Evolutionary conservation across 1,140 invertebrate genomes (phyloP).

Genomic region (Oppia nitens): DNA sequence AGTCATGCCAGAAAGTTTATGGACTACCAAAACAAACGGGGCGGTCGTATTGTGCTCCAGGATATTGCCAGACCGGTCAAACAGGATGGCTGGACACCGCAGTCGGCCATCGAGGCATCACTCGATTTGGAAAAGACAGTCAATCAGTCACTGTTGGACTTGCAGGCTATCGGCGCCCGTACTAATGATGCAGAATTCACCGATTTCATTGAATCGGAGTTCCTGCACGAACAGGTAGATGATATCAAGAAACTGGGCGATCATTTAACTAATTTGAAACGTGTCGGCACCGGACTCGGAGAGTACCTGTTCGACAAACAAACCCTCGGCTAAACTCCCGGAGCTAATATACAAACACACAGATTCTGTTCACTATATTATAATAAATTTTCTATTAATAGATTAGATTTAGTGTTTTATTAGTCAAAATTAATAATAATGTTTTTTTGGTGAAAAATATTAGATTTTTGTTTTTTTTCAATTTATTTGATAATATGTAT

Average conservation of each 20-base stretch:
- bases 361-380: no score
- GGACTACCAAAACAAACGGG: no score
- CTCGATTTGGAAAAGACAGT: no score
- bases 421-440: no score
- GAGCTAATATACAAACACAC: no score
- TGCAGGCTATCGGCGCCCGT: conserved; percentile 43
- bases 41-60: conserved; percentile 63
- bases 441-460: no score
- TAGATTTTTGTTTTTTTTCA: no score
- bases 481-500: no score
- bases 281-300: conserved; percentile 40
- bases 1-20: conserved; percentile 47
- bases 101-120: conserved; percentile 56
- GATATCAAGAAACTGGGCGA: conserved; percentile 42
- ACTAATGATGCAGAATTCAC: conserved; percentile 46
- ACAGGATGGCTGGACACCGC: conserved; percentile 33
- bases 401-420: no score
- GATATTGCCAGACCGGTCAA: conserved; percentile 59
- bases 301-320: conserved; percentile 44
- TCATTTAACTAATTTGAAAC: conserved; percentile 39
- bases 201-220: conserved; percentile 41
- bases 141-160: conserved; percentile 43
- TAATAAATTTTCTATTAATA: no score
- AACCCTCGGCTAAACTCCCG: conserved; percentile 8
- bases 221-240: no score